These are phyloP conservation scores for Corythornis madagascariensis DNA, from an alignment of 2,113 vertebrate genomes.

Conservation along the genomic window DNA sequence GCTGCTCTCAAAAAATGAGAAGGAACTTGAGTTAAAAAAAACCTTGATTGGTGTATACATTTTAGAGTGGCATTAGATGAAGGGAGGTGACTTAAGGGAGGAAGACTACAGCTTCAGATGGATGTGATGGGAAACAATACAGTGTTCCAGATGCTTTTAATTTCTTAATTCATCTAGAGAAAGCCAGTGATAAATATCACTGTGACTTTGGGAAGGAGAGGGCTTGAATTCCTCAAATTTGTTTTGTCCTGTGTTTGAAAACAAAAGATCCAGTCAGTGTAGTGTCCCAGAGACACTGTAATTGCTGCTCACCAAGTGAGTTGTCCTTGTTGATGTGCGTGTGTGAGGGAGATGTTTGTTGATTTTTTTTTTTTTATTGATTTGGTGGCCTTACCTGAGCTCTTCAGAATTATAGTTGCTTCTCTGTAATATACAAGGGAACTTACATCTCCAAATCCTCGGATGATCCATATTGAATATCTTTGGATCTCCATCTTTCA, in stretches of 20 bases:
- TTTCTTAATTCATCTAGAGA: background rate
- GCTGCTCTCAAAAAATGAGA: slow-evolving; percentile 72
- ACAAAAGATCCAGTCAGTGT: background rate
- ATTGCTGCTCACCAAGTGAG: background rate
- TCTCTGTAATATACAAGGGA: background rate
- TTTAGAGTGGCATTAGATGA: background rate
- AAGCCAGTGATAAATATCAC: background rate
- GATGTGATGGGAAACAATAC: background rate
- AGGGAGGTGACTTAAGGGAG: background rate
- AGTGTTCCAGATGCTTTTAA: background rate
- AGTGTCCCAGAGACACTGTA: background rate
- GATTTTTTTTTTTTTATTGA: background rate
- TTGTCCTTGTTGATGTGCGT: background rate
- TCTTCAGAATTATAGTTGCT: background rate
- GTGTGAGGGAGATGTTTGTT: background rate
- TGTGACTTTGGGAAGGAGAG: background rate
- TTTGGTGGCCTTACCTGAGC: background rate
- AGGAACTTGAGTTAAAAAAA: slow-evolving; percentile 17
- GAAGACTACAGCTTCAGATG: background rate
- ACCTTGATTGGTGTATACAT: background rate
- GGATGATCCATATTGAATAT: background rate
- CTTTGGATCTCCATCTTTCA: accelerated
- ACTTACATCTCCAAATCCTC: background rate
- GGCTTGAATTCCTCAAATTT: background rate
- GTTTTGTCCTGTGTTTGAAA: background rate